Evolutionary conservation across 2,888 invertebrate genomes (phyloP).

Genomic region (Cephus spinipes): DNA sequence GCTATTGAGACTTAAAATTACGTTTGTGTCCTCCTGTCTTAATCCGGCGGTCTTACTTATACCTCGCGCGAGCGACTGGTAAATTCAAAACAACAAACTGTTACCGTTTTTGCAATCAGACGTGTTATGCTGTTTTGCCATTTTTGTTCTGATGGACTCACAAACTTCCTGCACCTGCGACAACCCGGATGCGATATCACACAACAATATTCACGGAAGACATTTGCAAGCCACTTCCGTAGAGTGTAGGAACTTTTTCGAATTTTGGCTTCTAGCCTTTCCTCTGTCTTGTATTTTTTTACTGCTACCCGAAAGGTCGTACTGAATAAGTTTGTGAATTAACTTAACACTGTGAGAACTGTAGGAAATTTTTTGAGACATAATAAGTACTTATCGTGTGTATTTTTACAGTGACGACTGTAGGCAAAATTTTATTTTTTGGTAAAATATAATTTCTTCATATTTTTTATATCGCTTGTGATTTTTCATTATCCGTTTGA

Average conservation of each 20-base stretch:
- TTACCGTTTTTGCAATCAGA: neutral
- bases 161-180: conserved; percentile 34
- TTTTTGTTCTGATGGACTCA: neutral
- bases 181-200: conserved; percentile 5
- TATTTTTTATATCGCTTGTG: neutral
- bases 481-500: neutral
- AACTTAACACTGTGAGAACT: neutral
- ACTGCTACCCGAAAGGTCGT: neutral
- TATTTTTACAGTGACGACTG: neutral
- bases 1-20: conserved; percentile 14
- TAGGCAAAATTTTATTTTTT: neutral
- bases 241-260: neutral
- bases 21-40: conserved; percentile 8
- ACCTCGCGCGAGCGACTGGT: conserved; percentile 9
- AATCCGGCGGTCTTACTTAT: conserved; percentile 14
- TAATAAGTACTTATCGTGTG: neutral
- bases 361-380: neutral
- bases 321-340: neutral
- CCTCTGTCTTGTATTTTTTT: neutral
- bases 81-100: neutral
- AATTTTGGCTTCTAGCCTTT: neutral
- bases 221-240: neutral
- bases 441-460: neutral
- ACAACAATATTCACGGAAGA: neutral
- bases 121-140: neutral